Evolutionary conservation across 2,113 vertebrate species (phyloP), one percentile per base, ranked within the genome.

Genomic region (Ceratotherium simum): DNA sequence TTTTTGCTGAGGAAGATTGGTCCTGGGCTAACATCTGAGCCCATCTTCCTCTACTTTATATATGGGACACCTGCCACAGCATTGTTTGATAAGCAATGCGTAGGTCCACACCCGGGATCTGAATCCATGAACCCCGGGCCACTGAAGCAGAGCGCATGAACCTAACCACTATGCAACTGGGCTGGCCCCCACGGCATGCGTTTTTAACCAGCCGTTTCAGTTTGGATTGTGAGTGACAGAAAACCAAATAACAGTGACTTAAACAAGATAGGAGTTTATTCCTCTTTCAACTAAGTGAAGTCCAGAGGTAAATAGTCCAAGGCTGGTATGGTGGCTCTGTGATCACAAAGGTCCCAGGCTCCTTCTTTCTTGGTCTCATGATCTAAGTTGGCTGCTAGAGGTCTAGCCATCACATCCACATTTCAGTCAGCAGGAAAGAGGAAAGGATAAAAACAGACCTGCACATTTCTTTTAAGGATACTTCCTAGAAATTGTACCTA

Each of bases 341-440:
- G 25, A 13, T 60, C 82, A 7, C 6, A 6, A 14, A 70, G 58
- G 82, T 80, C 46, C 39, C 9, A n/a, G n/a, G 25, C 8, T 89
- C 12, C 18, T 31, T 48, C 84, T 90, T 0, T 85, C 58, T 46
- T 78, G 7, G 75, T 82, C n/a, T 88, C 60, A 36, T 56, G 31
- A 39, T 82, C 69, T 54, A 62, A 73, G 21, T 58, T 90, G 69
- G 75, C 79, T 90, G 56, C 85, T 14, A 48, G 64, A 90, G 81
- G 62, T 83, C 90, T 58, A 93, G 64, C 70, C 75, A 54, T 97
- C 90, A 27, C 51, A 91, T 62, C 75, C 23, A 60, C 31, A 89
- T 83, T 79, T 78, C 76, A 87, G 39, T 25, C 25, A 64, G 27
- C 17, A 88, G 54, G 58, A 62, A 58, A 46, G 27, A 93, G 48